phyloP scores from a whole-genome alignment of 2,113 vertebrate species.

The Actenoides lindsayi region DNA sequence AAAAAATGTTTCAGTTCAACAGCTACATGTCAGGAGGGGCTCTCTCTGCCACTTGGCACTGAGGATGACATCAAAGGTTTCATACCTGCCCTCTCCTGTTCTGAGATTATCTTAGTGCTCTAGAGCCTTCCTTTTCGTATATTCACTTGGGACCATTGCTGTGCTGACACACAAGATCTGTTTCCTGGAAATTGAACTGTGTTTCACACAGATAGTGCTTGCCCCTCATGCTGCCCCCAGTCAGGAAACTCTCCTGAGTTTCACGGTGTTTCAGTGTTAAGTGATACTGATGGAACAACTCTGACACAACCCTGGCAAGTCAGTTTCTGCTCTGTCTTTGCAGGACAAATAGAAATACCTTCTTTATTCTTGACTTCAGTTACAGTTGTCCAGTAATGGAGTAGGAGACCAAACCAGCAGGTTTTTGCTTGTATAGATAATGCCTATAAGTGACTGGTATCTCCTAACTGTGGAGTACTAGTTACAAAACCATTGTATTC shows the following conservation, averaged over 20 bases:
- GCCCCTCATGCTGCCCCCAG: not conserved
- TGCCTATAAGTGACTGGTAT: not conserved
- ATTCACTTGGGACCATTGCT: not conserved
- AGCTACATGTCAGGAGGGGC: not conserved
- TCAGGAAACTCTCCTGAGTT: not conserved
- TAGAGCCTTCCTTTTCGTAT: not conserved
- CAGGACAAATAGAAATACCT: not conserved
- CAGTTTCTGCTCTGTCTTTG: not conserved
- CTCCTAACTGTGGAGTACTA: not conserved
- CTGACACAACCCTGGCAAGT: not conserved
- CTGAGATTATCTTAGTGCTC: not conserved
- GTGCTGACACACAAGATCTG: not conserved
- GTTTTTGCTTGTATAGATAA: not conserved
- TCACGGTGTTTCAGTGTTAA: not conserved
- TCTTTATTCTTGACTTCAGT: not conserved
- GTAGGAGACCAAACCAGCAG: not conserved
- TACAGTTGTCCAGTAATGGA: not conserved
- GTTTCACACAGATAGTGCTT: not conserved
- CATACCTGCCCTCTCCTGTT: not conserved
- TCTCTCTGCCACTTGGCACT: not conserved
- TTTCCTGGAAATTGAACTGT: not conserved
- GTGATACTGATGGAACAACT: not conserved
- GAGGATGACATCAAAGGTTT: not conserved
- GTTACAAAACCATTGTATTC: not conserved
- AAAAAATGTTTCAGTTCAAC: not conserved